A percentile compares a stretch with the other conserved stretches of the same genome.
Evolutionary conservation across 1,140 invertebrate genomes (phyloP).

Genomic region (Dysdera silvatica): DNA sequence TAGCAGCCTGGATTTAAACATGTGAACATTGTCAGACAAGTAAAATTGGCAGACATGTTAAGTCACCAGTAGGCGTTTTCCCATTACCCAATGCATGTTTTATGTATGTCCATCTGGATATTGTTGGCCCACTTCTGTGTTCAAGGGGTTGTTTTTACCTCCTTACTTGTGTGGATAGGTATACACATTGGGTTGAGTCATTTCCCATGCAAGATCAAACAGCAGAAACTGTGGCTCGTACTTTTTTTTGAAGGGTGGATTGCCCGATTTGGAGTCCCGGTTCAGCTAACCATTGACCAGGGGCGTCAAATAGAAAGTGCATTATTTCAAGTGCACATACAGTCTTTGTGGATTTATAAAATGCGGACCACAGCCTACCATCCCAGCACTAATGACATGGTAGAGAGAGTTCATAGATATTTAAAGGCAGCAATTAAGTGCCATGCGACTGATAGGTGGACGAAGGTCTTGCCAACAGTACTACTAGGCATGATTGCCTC

Average conservation of each 20-base stretch:
- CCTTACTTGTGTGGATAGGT: constrained; percentile 46
- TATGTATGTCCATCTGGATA: constrained; percentile 47
- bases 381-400: constrained; percentile 40
- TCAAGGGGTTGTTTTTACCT: constrained; percentile 40
- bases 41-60: constrained; percentile 22
- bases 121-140: constrained; percentile 45
- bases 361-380: constrained; percentile 24
- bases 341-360: neutral
- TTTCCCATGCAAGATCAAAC: constrained; percentile 41
- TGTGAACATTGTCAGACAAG: constrained; percentile 20
- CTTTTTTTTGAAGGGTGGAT: constrained; percentile 41
- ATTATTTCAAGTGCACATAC: neutral
- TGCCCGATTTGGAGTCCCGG: constrained; percentile 36
- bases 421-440: constrained; percentile 40
- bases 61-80: constrained; percentile 14
- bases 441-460: neutral
- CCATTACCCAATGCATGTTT: constrained; percentile 33
- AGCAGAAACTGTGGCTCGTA: constrained; percentile 40
- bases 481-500: constrained; percentile 36
- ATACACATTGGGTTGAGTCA: constrained; percentile 45
- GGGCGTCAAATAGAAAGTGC: constrained; percentile 43
- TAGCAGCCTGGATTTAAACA: neutral
- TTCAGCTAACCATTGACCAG: constrained; percentile 41
- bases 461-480: constrained; percentile 35
- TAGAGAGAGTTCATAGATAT: constrained; percentile 41